A percentile compares a stretch with the other conserved stretches of the same genome.
Evolutionary conservation across 1,140 invertebrate species (phyloP).

Genomic region (Plectus sambesii): DNA sequence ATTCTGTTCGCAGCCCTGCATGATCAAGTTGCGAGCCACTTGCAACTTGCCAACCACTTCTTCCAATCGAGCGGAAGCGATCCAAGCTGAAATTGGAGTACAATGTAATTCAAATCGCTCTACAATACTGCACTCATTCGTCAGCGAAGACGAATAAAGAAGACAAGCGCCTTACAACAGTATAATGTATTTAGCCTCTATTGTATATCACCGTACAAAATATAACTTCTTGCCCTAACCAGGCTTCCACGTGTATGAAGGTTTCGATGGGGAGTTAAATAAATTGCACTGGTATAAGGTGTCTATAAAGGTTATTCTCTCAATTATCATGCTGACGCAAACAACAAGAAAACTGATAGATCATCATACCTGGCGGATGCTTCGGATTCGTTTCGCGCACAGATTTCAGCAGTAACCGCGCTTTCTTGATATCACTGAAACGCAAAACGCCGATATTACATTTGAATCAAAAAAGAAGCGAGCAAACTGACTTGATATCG

Average conservation of each 20-base stretch:
- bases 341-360: not conserved
- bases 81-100: slow-evolving; percentile 64
- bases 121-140: too few relatives aligned
- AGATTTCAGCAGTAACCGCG: slow-evolving; percentile 83
- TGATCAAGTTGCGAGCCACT: slow-evolving; percentile 87
- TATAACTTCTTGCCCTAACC: too few relatives aligned
- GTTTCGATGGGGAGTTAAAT: too few relatives aligned
- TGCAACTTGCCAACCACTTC: slow-evolving; percentile 98
- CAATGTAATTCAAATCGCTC: too few relatives aligned
- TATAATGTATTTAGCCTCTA: too few relatives aligned
- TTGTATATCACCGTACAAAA: too few relatives aligned
- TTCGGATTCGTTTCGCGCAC: slow-evolving; percentile 97
- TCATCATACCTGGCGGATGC: slow-evolving; percentile 64
- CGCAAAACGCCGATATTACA: slow-evolving; percentile 14
- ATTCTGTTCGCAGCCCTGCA: slow-evolving; percentile 82
- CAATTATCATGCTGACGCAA: too few relatives aligned
- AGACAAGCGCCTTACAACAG: too few relatives aligned
- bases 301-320: too few relatives aligned
- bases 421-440: slow-evolving; percentile 89
- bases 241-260: too few relatives aligned
- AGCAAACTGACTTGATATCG: slow-evolving; percentile 68
- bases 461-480: not conserved
- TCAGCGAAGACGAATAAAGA: slow-evolving; percentile 10
- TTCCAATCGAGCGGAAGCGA: slow-evolving; percentile 92
- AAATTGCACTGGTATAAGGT: too few relatives aligned